Base-by-base conservation (phyloP, 2,113 vertebrate species). In the Galeopterus variegatus region DNA sequence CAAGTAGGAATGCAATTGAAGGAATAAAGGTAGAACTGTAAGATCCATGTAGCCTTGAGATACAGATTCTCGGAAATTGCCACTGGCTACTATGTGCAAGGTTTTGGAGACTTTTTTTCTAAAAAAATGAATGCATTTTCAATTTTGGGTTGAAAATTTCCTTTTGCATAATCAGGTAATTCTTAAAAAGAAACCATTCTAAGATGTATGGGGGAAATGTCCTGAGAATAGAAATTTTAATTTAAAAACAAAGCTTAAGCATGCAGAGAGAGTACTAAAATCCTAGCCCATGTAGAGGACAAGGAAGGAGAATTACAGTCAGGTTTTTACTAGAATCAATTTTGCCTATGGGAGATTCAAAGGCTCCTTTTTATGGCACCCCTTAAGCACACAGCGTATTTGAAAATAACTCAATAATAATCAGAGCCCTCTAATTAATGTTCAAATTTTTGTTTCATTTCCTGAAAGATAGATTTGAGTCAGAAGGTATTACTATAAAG, bases 151-250 rank as follows among this genome's bases (percentile, higher is more conserved):
- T 67, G 36, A 50, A 84, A 77, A 36, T 31, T 67, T 72, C 33
- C 60, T 75, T 90, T 82, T 75, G n/a, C 33, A 86, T 13, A 67
- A 75, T 85, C 54, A 69, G 17, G 52, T 31, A 60, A 93, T 82
- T 92, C 60, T 75, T 86, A 64, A 92, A 73, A 80, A 81, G 3
- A 82, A 52, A 56, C 33, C 24, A 50, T 28, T 93, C 28, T 90
- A 70, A 70, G 36, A 67, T 54, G 7, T 50, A 69, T 9, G 1
- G 8, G 36, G 17, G 26, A 65, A 65, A 69, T 62, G 8, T 9
- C 48, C 33, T 73, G 48, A 96, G 80, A 88, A 65, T 5, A 94
- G 85, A 92, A 82, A 70, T 77, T 81, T 94, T 81, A 85, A 81
- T 69, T 89, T 19, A 54, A 64, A 31, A 10, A 19, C 21, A 31